A percentile compares a stretch with the other conserved stretches of the same genome.
These are phyloP conservation scores for Clunio marinus DNA, from an alignment of 2,888 invertebrate species.

Conservation along the genomic window DNA sequence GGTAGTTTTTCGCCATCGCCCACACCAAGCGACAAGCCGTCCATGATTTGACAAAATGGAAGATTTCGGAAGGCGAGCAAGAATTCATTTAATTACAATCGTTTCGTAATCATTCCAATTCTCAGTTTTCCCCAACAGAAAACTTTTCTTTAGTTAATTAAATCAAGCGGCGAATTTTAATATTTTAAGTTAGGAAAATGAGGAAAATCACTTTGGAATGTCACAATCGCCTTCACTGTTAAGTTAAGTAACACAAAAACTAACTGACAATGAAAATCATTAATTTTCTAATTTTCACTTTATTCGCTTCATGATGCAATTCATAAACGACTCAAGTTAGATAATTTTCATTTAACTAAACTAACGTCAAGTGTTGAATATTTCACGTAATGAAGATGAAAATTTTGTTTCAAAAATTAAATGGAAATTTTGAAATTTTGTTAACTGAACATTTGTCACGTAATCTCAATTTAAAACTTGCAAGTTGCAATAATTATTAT, in stretches of 20 bases:
- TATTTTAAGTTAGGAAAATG: too few species aligned
- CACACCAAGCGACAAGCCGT: neutral
- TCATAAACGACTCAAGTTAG: neutral
- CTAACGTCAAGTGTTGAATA: neutral
- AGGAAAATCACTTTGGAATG: too few species aligned
- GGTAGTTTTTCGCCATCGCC: neutral
- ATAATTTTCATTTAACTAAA: too few species aligned
- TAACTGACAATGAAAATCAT: neutral
- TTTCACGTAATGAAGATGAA: neutral
- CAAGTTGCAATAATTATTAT: slow-evolving; percentile 30
- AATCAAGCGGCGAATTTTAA: neutral
- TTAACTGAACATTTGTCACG: slow-evolving; percentile 34
- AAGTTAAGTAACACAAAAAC: too few species aligned
- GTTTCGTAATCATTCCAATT: neutral
- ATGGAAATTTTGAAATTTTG: slow-evolving; percentile 36
- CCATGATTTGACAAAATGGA: slow-evolving; percentile 29
- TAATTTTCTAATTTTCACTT: neutral
- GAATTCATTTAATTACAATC: neutral
- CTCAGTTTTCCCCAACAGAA: neutral
- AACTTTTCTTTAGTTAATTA: neutral
- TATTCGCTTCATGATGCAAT: slow-evolving; percentile 6
- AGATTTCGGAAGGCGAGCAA: neutral
- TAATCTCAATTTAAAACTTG: slow-evolving; percentile 8
- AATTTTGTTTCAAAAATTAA: slow-evolving; percentile 18
- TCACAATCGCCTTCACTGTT: neutral